phyloP scores from a whole-genome alignment of 2,113 vertebrate species.

The Microcebus jonahi region DNA sequence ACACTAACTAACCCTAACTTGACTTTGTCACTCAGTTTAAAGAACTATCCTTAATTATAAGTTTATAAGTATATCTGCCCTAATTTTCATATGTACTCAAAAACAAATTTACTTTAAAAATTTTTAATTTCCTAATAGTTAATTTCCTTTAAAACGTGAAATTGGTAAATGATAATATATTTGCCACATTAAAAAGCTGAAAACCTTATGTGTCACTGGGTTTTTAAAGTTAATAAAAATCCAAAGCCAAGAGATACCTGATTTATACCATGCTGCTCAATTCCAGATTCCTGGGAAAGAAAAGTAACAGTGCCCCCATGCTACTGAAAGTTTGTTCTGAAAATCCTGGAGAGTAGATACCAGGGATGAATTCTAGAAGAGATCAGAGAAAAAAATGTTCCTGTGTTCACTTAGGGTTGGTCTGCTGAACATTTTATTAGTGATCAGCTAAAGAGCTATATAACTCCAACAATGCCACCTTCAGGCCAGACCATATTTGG shows the following conservation, averaged over 20 bases:
- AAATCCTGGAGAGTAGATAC: background rate
- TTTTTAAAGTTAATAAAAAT: background rate
- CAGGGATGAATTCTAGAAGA: background rate
- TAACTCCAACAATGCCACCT: background rate
- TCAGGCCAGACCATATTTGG: background rate
- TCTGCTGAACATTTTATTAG: background rate
- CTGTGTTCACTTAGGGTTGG: background rate
- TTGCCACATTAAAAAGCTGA: background rate
- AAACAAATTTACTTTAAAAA: background rate
- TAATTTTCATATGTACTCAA: background rate
- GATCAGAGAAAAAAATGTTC: background rate
- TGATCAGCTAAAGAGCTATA: background rate
- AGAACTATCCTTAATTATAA: background rate
- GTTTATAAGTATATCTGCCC: background rate
- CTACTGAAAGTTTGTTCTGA: background rate
- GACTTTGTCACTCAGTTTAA: background rate
- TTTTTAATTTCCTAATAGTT: background rate
- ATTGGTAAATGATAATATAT: background rate
- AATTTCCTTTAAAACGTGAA: background rate
- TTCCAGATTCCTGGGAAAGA: background rate
- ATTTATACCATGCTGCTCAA: background rate
- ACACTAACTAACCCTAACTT: background rate
- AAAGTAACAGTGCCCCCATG: fast-evolving
- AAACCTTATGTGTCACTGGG: background rate
- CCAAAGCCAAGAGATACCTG: background rate